Percentiles rank a stretch among this genome's conserved stretches.
These are phyloP conservation scores for Solea solea DNA, from an alignment of 2,113 vertebrate genomes.

Conservation along the genomic window DNA sequence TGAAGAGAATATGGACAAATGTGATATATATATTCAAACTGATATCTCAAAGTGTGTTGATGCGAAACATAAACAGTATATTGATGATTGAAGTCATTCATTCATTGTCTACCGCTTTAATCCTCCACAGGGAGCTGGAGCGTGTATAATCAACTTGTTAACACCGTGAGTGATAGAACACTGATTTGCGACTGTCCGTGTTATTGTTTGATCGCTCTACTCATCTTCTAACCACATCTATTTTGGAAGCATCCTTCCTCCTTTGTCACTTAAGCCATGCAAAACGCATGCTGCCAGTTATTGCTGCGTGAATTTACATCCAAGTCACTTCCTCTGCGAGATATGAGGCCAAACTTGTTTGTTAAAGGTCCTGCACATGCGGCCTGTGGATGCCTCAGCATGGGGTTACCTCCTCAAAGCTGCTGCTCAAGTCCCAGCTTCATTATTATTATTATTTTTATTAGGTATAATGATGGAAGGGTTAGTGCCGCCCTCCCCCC, in stretches of 20 bases:
- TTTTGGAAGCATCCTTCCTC: not conserved
- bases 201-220: too few relatives aligned
- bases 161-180: too few relatives aligned
- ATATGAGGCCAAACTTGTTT: constrained; percentile 48
- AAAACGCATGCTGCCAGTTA: not conserved
- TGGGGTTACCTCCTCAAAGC: constrained; percentile 4
- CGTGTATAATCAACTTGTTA: too few relatives aligned
- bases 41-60: too few relatives aligned
- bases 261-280: not conserved
- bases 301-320: not conserved
- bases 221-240: too few relatives aligned
- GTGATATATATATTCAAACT: too few relatives aligned
- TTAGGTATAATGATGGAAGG: not conserved
- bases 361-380: constrained; percentile 10
- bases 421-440: not conserved
- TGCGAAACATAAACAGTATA: too few relatives aligned
- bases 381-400: constrained; percentile 3
- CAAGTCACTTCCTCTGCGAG: constrained; percentile 5
- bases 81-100: too few relatives aligned
- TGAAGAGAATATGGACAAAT: not conserved
- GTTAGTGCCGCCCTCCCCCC: not conserved
- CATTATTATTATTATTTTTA: not conserved
- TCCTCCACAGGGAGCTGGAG: too few relatives aligned
- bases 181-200: too few relatives aligned
- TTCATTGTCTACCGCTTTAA: too few relatives aligned